Base-by-base conservation (phyloP, 2,888 invertebrate species). In the Himalopsyche anomala region DNA sequence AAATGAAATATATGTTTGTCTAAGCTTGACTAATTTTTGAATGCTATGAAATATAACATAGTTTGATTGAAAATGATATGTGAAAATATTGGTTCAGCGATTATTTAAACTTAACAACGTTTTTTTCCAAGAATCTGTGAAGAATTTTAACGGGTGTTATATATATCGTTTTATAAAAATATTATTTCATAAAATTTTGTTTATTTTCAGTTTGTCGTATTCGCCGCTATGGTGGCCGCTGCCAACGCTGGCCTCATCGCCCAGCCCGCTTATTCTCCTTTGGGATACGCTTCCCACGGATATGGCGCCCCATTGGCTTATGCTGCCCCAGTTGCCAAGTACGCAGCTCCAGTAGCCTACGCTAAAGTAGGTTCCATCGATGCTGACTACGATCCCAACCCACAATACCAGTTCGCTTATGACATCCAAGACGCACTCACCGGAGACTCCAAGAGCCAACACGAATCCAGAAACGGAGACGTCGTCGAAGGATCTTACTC, bases 381-480 rank as follows among this genome's bases (percentile, higher is more conserved):
- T 55, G 86, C 86, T 54, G 86, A 87, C 36, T 85, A 86, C 84
- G 87, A 87, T 82, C 80, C 87, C 81, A 62, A 88, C 56, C 87
- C 12, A 0, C 92, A 93, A 85, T 93, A 93, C 89, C 92, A 91
- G 87, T 93, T 92, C 89, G 92, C 92, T 2, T 93, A 93, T 89
- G 90, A 91, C 83, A 90, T 92, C 91, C 94, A 92, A 91, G 95
- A 94, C 92, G 95, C 91, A 3, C 90, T 90, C 1, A 93, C 93
- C 0, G 93, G 93, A 55, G 93, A 93, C 89, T 90, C 90, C 17
- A 93, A 93, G 89, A 92, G 91, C 82, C 91, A 92, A 87, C 91
- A 92, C 84, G 93, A 93, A 89, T 89, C 91, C 62, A 90, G 92
- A 51, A 90, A 90, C 85, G 93, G 93, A 0, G 91, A 91, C 85